Conservation (phyloP, 2,888 invertebrate genomes). For the Xestia rhomboidea region DNA sequence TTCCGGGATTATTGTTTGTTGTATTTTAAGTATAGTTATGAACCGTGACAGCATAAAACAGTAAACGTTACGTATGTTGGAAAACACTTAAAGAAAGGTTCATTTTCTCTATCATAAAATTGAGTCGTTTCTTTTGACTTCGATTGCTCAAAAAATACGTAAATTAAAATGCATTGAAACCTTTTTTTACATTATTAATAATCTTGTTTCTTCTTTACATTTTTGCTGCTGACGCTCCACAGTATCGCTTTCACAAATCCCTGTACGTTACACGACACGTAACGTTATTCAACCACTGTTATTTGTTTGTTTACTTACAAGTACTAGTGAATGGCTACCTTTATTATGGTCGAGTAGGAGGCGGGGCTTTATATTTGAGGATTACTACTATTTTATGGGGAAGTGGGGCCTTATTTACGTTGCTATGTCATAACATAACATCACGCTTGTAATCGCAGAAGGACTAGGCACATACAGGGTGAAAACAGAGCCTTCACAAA, state of each 20-base stretch:
- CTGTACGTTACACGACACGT: constrained; percentile 67
- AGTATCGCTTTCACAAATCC: constrained; percentile 79
- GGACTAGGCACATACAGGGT: no score
- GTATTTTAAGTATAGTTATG: no score
- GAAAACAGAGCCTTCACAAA: no score
- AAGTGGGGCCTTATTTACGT: no score
- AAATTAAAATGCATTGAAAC: not conserved
- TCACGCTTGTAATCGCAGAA: no score
- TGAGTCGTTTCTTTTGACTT: not conserved
- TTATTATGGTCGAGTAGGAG: constrained; percentile 10
- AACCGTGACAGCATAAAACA: no score
- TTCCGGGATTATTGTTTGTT: no score
- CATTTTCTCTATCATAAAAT: not conserved
- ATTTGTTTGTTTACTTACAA: constrained; percentile 60
- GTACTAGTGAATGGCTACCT: not conserved
- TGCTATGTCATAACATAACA: no score
- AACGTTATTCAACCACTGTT: constrained; percentile 79
- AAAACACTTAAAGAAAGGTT: not conserved
- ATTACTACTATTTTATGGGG: not conserved
- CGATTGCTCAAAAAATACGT: not conserved
- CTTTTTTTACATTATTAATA: not conserved
- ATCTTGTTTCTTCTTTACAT: not conserved
- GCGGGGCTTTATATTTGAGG: not conserved
- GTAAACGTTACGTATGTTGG: no score
- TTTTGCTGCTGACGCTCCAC: constrained; percentile 72